phyloP scores from a whole-genome alignment of 2,113 vertebrate species.

The Ameiurus melas region DNA sequence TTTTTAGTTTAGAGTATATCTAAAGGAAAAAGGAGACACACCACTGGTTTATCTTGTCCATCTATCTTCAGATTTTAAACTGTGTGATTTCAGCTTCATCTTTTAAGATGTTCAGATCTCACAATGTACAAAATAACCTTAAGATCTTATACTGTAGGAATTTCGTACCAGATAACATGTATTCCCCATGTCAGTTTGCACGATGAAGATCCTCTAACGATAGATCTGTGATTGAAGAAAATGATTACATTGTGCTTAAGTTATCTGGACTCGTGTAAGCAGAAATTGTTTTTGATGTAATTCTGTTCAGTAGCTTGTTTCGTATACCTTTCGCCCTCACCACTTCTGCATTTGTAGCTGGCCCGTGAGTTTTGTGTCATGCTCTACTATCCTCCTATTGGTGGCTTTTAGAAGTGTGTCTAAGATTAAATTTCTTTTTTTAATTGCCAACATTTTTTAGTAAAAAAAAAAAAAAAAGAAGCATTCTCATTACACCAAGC shows the following conservation, averaged over 20 bases:
- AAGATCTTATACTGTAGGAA: neutral
- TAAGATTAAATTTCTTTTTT: too few relatives aligned
- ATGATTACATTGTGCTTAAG: neutral
- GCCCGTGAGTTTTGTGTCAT: neutral
- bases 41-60: neutral
- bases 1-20: neutral
- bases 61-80: too few relatives aligned
- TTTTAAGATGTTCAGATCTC: neutral
- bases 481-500: too few relatives aligned
- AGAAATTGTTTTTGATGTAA: neutral
- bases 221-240: neutral
- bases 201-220: neutral
- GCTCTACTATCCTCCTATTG: neutral
- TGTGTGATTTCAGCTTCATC: too few relatives aligned
- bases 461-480: too few relatives aligned
- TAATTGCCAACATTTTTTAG: too few relatives aligned
- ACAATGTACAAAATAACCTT: neutral
- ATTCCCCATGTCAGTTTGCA: neutral
- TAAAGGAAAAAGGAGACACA: neutral
- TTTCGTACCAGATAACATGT: neutral
- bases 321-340: neutral
- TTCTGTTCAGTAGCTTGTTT: constrained; percentile 19
- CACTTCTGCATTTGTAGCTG: neutral
- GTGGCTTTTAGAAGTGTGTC: neutral
- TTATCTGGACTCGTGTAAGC: neutral